Percentiles rank a stretch among this genome's conserved stretches.
phyloP scores from a whole-genome alignment of 2,113 vertebrate genomes.

The Muntiacus muntjak region DNA sequence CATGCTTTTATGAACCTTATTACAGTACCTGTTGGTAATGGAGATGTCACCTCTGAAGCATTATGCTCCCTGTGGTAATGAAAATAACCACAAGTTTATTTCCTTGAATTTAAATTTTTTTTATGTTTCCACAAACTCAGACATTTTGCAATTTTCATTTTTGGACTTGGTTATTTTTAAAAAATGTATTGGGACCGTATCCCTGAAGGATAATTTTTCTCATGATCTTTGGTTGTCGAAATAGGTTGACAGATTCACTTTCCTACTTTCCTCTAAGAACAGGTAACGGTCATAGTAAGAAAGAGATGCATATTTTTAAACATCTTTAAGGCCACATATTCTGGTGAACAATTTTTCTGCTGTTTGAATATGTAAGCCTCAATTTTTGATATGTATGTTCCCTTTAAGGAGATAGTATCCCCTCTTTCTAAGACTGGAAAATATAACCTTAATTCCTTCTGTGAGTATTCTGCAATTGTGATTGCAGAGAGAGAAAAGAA shows the following conservation, averaged over 20 bases:
- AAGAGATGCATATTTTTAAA: background rate
- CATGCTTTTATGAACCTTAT: background rate
- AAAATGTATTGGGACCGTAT: background rate
- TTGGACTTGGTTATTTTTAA: background rate
- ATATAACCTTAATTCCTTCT: background rate
- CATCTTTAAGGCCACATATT: background rate
- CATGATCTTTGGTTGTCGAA: background rate
- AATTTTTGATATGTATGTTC: background rate
- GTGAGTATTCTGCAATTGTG: background rate
- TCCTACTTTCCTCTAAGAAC: background rate
- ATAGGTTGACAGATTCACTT: background rate
- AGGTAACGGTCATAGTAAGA: background rate
- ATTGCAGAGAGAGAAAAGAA: background rate
- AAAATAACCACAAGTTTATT: slow-evolving; percentile 11
- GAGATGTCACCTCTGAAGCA: background rate
- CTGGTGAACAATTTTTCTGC: background rate
- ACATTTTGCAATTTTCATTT: background rate
- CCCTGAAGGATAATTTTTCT: background rate
- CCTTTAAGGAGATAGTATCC: background rate
- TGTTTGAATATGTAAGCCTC: background rate
- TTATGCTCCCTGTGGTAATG: background rate
- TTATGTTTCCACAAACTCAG: background rate
- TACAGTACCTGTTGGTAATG: background rate
- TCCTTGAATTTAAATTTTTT: background rate
- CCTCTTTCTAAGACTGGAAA: background rate